A percentile compares a stretch with the other conserved stretches of the same genome.
phyloP scores from a whole-genome alignment of 2,888 invertebrate genomes.

The Acanthoscelides obtectus region DNA sequence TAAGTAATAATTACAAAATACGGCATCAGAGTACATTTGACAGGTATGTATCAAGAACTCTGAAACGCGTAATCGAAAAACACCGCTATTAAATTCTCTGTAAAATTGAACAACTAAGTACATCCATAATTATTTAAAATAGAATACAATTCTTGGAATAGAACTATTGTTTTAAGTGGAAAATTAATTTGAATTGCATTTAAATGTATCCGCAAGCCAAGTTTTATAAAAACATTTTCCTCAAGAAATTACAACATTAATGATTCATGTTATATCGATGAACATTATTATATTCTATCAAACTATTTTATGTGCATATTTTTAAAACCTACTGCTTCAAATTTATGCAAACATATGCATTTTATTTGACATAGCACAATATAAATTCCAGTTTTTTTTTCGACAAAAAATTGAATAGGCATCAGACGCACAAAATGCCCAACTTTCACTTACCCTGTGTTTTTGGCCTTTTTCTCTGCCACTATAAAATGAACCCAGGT shows the following conservation, averaged over 20 bases:
- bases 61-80: background rate
- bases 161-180: background rate
- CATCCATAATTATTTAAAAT: background rate
- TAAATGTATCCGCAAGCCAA: background rate
- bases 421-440: no score
- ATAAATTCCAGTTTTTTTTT: no score
- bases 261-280: background rate
- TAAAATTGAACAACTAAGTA: background rate
- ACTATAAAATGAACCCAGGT: background rate
- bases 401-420: no score
- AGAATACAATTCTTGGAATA: background rate
- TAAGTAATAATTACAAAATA: background rate
- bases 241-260: background rate
- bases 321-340: no score
- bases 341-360: no score
- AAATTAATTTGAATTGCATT: background rate
- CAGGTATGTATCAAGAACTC: background rate
- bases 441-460: no score
- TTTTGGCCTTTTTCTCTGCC: no score
- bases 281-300: no score
- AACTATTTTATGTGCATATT: no score
- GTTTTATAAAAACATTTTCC: background rate
- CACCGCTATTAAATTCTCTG: background rate
- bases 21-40: background rate
- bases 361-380: no score